phyloP scores from a whole-genome alignment of 2,797 vertebrate genomes.

The Lophotriccus pileatus region DNA sequence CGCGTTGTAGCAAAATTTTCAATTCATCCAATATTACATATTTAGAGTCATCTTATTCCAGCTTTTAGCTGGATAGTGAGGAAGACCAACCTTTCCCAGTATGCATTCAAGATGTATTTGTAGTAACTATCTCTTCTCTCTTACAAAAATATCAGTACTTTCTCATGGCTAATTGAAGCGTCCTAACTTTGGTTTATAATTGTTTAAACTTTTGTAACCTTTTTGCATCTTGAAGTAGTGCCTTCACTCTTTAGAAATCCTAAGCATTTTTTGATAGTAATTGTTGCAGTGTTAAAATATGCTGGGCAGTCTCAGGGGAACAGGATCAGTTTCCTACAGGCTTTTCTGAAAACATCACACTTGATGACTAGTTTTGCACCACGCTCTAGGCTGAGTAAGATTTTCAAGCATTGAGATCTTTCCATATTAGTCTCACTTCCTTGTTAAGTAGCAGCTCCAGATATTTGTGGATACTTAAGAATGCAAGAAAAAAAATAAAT shows the following conservation, averaged over 20 bases:
- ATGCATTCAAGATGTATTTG: neutral
- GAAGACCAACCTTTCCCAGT: neutral
- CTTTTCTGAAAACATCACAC: neutral
- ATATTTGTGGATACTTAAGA: constrained; percentile 13
- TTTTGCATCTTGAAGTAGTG: neutral
- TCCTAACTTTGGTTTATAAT: neutral
- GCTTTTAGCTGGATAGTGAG: neutral
- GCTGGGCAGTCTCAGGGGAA: neutral
- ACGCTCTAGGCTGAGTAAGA: neutral
- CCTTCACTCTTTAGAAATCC: neutral
- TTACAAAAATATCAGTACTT: neutral
- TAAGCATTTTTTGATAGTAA: neutral
- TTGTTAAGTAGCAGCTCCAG: constrained; percentile 1
- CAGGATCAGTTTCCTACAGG: constrained; percentile 26
- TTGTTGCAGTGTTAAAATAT: neutral
- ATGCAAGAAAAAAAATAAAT: neutral
- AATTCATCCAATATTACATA: neutral
- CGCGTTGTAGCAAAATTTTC: neutral
- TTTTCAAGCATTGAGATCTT: neutral
- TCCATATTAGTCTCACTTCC: constrained; percentile 5
- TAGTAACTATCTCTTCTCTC: neutral
- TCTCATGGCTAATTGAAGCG: neutral
- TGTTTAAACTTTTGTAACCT: neutral
- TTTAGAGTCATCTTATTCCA: neutral
- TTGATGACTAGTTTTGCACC: neutral